Evolutionary conservation across 2,113 vertebrate genomes (phyloP), one percentile per base, ranked within the genome.

Genomic region (Haemorhous mexicanus): DNA sequence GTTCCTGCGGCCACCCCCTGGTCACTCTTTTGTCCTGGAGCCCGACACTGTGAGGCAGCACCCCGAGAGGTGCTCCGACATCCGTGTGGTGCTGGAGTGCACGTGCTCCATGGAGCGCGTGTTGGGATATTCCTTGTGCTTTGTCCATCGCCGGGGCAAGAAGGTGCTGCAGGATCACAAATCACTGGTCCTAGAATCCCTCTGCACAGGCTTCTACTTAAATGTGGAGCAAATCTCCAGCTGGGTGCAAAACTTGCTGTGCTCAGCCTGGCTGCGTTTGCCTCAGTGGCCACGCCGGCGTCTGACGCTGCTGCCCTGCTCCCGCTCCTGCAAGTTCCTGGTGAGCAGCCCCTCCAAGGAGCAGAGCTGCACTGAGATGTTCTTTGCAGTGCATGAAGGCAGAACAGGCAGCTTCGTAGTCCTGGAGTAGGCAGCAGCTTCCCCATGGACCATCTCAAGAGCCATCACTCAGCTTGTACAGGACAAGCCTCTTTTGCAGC

Each of bases 401-500:
- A 73, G 59, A 12, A 58, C 76, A 37, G 44, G 4, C 26, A 81
- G 14, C 44, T 81, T 58, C 1, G 1, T 81, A 5, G 33, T 37
- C 32, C 86, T 81, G 1, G 50, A 88, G 32, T 81, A 80, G 37
- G 27, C 37, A 58, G 76, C 27, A 33, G 59, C 30, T 66, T 19
- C 16, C 16, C 11, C 26, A 1, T 1, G 30, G 69, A 55, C 14
- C 14, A 20, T 17, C n/a, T 35, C 21, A 3, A 10, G 18, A 2
- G 12, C 26, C 41, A 10, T 16, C 72, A 23, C 18, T 16, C 35
- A 32, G 14, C 30, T 47, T 0, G 0, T 23, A 6, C 21, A 23
- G 41, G 35, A 69, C 21, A 28, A 69, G 47, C 10, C 32, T 16
- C 5, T 4, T 47, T 20, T 0, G 3, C 24, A 47, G 16, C 1